Evolutionary conservation across 1,140 invertebrate genomes (phyloP).

Genomic region (Diabrotica undecimpunctata): DNA sequence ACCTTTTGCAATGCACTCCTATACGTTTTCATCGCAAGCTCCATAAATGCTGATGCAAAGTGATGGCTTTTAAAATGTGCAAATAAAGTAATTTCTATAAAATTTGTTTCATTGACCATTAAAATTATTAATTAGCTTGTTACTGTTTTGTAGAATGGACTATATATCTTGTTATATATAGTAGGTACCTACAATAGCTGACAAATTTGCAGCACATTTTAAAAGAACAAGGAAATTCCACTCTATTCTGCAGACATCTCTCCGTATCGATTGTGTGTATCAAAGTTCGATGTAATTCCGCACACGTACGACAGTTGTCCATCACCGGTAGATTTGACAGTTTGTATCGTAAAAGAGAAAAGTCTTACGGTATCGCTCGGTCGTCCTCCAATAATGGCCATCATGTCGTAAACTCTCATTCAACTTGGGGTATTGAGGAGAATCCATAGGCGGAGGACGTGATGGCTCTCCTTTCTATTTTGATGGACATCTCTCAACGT

Average conservation of each 20-base stretch:
- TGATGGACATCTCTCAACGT: background rate
- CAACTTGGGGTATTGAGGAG: constrained; percentile 25
- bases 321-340: constrained; percentile 36
- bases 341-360: constrained; percentile 32
- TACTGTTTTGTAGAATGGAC: too few species aligned
- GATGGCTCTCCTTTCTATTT: constrained; percentile 12
- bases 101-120: too few species aligned
- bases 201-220: background rate
- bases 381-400: constrained; percentile 31
- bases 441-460: constrained; percentile 33
- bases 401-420: constrained; percentile 41
- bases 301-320: constrained; percentile 38
- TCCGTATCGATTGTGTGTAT: constrained; percentile 28
- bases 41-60: too few species aligned
- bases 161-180: too few species aligned
- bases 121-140: too few species aligned
- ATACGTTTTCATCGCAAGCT: too few species aligned
- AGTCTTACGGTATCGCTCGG: constrained; percentile 11
- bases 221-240: background rate
- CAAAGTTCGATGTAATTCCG: constrained; percentile 30
- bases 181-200: too few species aligned
- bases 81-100: too few species aligned
- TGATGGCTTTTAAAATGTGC: too few species aligned
- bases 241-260: background rate
- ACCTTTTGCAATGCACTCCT: too few species aligned